A percentile compares a stretch with the other conserved stretches of the same genome.
These are phyloP conservation scores for Rhabditophanes sp. DNA, from an alignment of 2,888 invertebrate genomes.

Conservation along the genomic window DNA sequence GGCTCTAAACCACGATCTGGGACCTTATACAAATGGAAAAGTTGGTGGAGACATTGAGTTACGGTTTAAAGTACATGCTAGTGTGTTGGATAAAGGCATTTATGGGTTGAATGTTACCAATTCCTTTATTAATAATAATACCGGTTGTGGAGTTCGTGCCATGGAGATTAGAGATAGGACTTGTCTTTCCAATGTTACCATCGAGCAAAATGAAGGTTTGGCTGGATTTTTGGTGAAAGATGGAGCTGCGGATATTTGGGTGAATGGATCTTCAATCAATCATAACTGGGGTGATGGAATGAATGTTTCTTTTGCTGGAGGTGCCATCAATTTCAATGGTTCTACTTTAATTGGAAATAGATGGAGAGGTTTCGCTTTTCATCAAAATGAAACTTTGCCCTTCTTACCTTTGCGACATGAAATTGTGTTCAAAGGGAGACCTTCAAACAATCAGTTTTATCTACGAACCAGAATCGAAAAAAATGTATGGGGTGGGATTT, in stretches of 20 bases:
- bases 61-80: constrained; percentile 36
- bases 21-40: constrained; percentile 17
- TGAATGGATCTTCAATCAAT: constrained; percentile 72
- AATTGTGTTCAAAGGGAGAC: constrained; percentile 51
- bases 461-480: constrained; percentile 59
- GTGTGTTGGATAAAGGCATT: constrained; percentile 34
- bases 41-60: constrained; percentile 31
- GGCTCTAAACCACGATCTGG: constrained; percentile 21
- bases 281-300: constrained; percentile 83
- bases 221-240: constrained; percentile 53
- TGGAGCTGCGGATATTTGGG: constrained; percentile 81
- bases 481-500: constrained; percentile 70
- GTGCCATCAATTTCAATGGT: constrained; percentile 73
- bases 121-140: constrained; percentile 69
- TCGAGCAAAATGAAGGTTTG: constrained; percentile 34
- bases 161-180: constrained; percentile 61
- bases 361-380: constrained; percentile 64
- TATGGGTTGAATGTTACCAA: constrained; percentile 74
- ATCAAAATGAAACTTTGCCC: constrained; percentile 73
- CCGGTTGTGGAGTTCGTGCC: constrained; percentile 80
- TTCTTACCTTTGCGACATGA: constrained; percentile 68
- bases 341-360: constrained; percentile 69
- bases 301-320: constrained; percentile 85
- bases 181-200: constrained; percentile 37
- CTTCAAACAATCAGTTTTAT: constrained; percentile 41